These are phyloP conservation scores for Linhomoeus sp. DNA, from an alignment of 2,888 invertebrate genomes.

Conservation along the genomic window DNA sequence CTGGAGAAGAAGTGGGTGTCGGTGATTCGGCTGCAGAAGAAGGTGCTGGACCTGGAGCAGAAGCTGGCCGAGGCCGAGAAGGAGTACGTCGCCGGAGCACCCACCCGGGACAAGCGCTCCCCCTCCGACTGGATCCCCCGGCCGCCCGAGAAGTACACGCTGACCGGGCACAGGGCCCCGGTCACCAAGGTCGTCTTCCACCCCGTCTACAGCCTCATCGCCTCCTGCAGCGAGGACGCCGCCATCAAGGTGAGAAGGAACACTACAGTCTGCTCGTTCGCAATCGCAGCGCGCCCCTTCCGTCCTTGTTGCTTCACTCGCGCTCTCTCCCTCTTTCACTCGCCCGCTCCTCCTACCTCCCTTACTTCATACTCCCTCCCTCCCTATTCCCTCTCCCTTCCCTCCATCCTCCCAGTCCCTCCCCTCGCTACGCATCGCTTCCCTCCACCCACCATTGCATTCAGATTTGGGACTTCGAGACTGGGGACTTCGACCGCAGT, in stretches of 20 bases:
- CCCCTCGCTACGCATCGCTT: too few relatives aligned
- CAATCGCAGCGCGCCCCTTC: too few relatives aligned
- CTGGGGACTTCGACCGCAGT: conserved; percentile 93
- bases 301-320: too few relatives aligned
- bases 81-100: conserved; percentile 85
- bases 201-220: conserved; percentile 89
- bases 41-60: conserved; percentile 88
- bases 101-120: conserved; percentile 72
- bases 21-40: conserved; percentile 93
- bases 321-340: too few relatives aligned
- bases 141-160: conserved; percentile 83
- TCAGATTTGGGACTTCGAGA: conserved; percentile 99
- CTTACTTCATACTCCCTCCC: too few relatives aligned
- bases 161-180: conserved; percentile 85
- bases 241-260: too few relatives aligned
- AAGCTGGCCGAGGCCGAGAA: conserved; percentile 90
- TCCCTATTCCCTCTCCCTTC: too few relatives aligned
- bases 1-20: conserved; percentile 99
- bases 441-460: too few relatives aligned
- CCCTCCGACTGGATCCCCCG: conserved; percentile 99
- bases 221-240: conserved; percentile 93
- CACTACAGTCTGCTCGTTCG: too few relatives aligned
- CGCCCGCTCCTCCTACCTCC: too few relatives aligned
- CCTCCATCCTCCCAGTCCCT: too few relatives aligned
- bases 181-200: conserved; percentile 80